Evolutionary conservation across 2,888 invertebrate genomes (phyloP).

Genomic region (Arge pagana): DNA sequence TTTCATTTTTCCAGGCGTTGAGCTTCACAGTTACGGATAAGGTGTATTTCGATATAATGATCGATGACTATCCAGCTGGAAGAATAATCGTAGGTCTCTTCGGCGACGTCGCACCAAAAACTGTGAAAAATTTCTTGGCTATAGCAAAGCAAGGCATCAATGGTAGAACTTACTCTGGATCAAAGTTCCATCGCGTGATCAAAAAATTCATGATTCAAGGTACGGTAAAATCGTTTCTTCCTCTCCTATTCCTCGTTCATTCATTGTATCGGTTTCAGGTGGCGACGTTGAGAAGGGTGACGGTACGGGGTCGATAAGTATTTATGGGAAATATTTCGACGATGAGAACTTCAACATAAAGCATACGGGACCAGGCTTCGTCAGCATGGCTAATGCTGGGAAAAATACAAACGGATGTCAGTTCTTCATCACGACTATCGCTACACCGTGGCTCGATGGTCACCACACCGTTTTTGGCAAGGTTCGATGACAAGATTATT

Average conservation of each 20-base stretch:
- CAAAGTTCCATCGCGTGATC: constrained; percentile 83
- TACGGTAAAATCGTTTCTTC: constrained; percentile 45
- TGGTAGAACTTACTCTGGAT: constrained; percentile 78
- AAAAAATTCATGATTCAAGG: constrained; percentile 93
- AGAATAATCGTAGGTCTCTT: constrained; percentile 86
- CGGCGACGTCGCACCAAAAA: constrained; percentile 83
- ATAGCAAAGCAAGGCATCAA: constrained; percentile 76
- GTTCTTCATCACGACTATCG: constrained; percentile 89
- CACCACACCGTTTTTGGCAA: constrained; percentile 90
- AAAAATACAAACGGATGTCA: constrained; percentile 93
- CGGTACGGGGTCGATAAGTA: constrained; percentile 83
- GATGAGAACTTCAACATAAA: constrained; percentile 85
- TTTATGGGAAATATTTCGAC: constrained; percentile 82
- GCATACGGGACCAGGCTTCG: constrained; percentile 81
- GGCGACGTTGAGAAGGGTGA: constrained; percentile 83
- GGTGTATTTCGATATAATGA: constrained; percentile 81
- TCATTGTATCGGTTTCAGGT: constrained; percentile 67
- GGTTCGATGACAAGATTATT: constrained; percentile 49
- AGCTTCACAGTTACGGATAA: constrained; percentile 76
- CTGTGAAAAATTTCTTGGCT: constrained; percentile 85
- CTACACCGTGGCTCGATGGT: constrained; percentile 87
- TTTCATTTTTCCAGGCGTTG: constrained; percentile 63
- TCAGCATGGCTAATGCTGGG: constrained; percentile 91
- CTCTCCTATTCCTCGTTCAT: background rate
- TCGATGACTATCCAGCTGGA: constrained; percentile 73